These are phyloP conservation scores for Trichoplax adhaerens DNA, from an alignment of 37 sponge, comb jelly and placozoan species.

Conservation along the genomic window DNA sequence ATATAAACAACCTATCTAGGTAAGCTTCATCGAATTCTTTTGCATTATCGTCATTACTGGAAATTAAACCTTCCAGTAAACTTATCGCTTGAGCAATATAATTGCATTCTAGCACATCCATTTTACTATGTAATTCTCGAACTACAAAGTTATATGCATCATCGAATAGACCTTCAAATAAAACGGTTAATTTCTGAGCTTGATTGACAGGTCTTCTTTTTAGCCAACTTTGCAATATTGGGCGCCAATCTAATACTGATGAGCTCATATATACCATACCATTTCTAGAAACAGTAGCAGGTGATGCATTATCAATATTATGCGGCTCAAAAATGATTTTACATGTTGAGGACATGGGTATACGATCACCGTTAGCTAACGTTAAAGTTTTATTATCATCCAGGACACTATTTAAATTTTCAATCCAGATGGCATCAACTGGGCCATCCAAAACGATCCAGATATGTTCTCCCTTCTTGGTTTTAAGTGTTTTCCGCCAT, in stretches of 20 bases:
- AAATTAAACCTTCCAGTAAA: slow-evolving; percentile 67
- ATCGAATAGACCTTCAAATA: slow-evolving; percentile 68
- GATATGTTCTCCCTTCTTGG: slow-evolving; percentile 82
- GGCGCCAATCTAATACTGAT: slow-evolving; percentile 88
- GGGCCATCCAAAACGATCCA: slow-evolving; percentile 98
- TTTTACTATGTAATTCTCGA: slow-evolving; percentile 58
- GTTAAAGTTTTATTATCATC: slow-evolving; percentile 98
- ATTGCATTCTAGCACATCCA: slow-evolving; percentile 85
- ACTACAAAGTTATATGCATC: slow-evolving; percentile 40
- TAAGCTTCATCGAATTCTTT: slow-evolving; percentile 20
- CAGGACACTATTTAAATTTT: slow-evolving; percentile 94
- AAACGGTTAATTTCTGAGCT: slow-evolving; percentile 22
- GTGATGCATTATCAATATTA: slow-evolving; percentile 96
- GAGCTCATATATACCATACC: slow-evolving; percentile 98
- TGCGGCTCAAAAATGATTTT: slow-evolving; percentile 97
- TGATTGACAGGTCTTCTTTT: slow-evolving; percentile 33
- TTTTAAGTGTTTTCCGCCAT: slow-evolving; percentile 83
- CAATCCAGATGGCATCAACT: slow-evolving; percentile 99
- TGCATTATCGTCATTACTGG: slow-evolving; percentile 22
- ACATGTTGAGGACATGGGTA: slow-evolving; percentile 85
- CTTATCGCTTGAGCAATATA: slow-evolving; percentile 77
- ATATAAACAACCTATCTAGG: slow-evolving; percentile 68
- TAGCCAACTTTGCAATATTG: slow-evolving; percentile 83
- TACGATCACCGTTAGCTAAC: slow-evolving; percentile 91
- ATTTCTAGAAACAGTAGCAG: slow-evolving; percentile 90